Base-by-base conservation (phyloP, 1,140 invertebrate species). In the Zaprionus capensis region DNA sequence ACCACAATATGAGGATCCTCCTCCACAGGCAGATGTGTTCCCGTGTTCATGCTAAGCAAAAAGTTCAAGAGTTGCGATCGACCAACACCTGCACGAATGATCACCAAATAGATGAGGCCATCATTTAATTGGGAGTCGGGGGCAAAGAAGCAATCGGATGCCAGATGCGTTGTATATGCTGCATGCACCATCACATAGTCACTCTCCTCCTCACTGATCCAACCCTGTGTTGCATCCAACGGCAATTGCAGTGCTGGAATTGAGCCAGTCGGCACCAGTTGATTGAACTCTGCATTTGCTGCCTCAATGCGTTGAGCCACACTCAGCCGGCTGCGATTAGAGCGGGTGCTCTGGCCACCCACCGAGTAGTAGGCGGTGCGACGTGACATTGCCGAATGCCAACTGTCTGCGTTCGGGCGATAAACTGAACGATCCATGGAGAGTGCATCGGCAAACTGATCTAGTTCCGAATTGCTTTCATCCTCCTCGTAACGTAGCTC, bases 121-220 rank as follows among this genome's bases (percentile, higher is more conserved):
- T 99, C 98, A 80, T 96, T 96, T 1, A 98, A 93, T 75, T 95
- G 95, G 0, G 98, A 96, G 24, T 95, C 94, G 1, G 98, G 98
- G 1, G 97, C 97, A 90, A 98, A 96, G 31, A 97, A 93, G 64
- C 96, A 95, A 88, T 99, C 97, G 64, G 96, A 95, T 1, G 96
- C 96, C 24, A 99, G 94, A 93, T 98, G 97, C 1, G 96, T 96
- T 84, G 98, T 97, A 93, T 97, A 98, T 1, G 96, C 94, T 2
- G 97, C 96, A 85, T 98, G 97, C 0, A 99, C 96, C 94, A 98
- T 95, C 5, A 99, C 94, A 93, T 98, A 99, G 76, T 98, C 95
- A 2, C 96, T 97, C 78, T 98, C 95, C 64, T 97, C 95, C 65
- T 97, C 94, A 36, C 95, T 95, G 5, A 94, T 94, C 98, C 98